A percentile compares a stretch with the other conserved stretches of the same genome.
Evolutionary conservation across 2,797 vertebrate species (phyloP).

Genomic region (Selene dorsalis): DNA sequence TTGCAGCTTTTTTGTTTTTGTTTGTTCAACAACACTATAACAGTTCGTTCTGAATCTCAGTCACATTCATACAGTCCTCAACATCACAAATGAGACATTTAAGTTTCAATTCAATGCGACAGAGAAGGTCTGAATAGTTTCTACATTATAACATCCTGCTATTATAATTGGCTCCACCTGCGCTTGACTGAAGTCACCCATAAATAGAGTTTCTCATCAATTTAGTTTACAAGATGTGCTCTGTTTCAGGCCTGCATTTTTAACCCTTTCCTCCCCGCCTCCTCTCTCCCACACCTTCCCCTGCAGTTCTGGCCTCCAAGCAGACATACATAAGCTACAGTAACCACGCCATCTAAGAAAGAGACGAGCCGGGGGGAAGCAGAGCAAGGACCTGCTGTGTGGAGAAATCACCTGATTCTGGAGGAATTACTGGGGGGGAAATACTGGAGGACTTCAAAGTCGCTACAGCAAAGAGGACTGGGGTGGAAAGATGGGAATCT

Average conservation of each 20-base stretch:
- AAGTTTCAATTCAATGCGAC: neutral
- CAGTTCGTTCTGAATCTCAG: neutral
- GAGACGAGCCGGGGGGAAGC: slow-evolving; percentile 46
- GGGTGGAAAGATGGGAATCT: slow-evolving; percentile 73
- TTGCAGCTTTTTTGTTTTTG: neutral
- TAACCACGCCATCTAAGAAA: slow-evolving; percentile 93
- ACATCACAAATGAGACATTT: neutral
- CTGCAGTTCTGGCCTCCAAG: slow-evolving; percentile 90
- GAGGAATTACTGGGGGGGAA: slow-evolving; percentile 38
- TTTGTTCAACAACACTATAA: neutral
- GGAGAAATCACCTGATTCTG: slow-evolving; percentile 64
- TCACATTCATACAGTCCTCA: neutral
- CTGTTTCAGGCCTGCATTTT: slow-evolving; percentile 31
- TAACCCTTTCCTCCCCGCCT: slow-evolving; percentile 35
- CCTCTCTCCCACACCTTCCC: slow-evolving; percentile 48
- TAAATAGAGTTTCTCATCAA: slow-evolving; percentile 54
- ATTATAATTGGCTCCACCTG: slow-evolving; percentile 51
- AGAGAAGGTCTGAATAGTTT: slow-evolving; percentile 22
- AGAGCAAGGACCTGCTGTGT: slow-evolving; percentile 49
- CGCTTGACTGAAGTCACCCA: slow-evolving; percentile 47
- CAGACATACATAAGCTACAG: slow-evolving; percentile 98
- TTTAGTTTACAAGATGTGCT: slow-evolving; percentile 38
- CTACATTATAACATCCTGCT: slow-evolving; percentile 40
- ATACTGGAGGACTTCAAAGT: slow-evolving; percentile 56
- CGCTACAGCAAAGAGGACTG: slow-evolving; percentile 45